Percentiles rank a stretch among this genome's conserved stretches.
phyloP scores from a whole-genome alignment of 2,888 invertebrate species.

The Epinotia ramella region DNA sequence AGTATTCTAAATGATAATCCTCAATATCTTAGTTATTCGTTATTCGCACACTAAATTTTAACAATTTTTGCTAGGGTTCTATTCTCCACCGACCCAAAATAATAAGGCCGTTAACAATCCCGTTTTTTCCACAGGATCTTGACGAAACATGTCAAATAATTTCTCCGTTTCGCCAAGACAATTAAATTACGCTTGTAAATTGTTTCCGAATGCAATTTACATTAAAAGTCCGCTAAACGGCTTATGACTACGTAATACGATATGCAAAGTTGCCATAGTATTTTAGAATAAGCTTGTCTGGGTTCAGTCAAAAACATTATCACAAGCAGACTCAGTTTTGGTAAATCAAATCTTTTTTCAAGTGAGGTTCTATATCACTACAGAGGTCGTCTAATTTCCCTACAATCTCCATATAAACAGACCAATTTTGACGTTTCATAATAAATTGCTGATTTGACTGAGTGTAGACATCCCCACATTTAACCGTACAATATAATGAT shows the following conservation, averaged over 20 bases:
- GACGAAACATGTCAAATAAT: conserved; percentile 29
- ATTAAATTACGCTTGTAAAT: conserved; percentile 34
- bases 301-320: conserved; percentile 24
- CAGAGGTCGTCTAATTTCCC: no score
- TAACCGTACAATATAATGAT: not conserved
- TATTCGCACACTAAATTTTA: not conserved
- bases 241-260: conserved; percentile 18
- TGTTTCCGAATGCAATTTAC: conserved; percentile 32
- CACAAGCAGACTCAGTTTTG: not conserved
- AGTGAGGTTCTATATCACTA: no score
- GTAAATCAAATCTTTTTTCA: no score
- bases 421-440: no score
- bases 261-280: not conserved
- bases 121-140: conserved; percentile 9
- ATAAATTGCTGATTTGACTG: no score
- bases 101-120: conserved; percentile 5
- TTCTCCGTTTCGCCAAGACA: conserved; percentile 19
- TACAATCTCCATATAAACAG: no score
- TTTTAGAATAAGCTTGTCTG: not conserved
- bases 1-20: conserved; percentile 9
- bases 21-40: not conserved
- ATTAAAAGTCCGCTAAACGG: conserved; percentile 34
- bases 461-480: not conserved
- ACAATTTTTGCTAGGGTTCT: no score
- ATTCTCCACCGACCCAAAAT: no score